Percentiles rank a stretch among this genome's conserved stretches.
phyloP scores from a whole-genome alignment of 1,140 invertebrate species.

The Danaus melanippus region DNA sequence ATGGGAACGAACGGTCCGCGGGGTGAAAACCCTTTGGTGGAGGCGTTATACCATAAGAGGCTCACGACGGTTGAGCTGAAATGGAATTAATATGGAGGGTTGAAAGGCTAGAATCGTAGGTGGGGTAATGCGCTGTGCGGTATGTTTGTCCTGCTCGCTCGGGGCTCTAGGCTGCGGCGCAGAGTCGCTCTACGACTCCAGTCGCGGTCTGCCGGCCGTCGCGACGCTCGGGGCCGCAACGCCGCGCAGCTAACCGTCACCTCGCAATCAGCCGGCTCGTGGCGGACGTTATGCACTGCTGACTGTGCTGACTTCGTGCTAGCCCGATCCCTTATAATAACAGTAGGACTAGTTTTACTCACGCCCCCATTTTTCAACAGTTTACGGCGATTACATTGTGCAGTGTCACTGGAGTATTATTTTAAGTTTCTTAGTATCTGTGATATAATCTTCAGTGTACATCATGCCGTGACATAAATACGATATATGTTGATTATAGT shows the following conservation, averaged over 20 bases:
- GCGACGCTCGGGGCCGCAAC: slow-evolving; percentile 61
- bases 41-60: slow-evolving; percentile 47
- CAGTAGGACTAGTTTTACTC: slow-evolving; percentile 24
- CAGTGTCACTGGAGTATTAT: slow-evolving; percentile 52
- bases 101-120: slow-evolving; percentile 63
- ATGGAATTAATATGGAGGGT: slow-evolving; percentile 51
- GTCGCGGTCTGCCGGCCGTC: slow-evolving; percentile 68
- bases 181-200: slow-evolving; percentile 46
- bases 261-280: slow-evolving; percentile 29
- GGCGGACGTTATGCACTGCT: slow-evolving; percentile 55
- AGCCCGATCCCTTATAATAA: slow-evolving; percentile 16
- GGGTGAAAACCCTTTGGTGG: slow-evolving; percentile 61
- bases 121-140: slow-evolving; percentile 28
- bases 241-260: slow-evolving; percentile 31
- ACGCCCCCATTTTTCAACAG: slow-evolving; percentile 20
- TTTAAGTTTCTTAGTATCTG: slow-evolving; percentile 37
- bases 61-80: slow-evolving; percentile 45
- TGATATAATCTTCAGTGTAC: slow-evolving; percentile 27
- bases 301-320: slow-evolving; percentile 31
- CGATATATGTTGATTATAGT: slow-evolving; percentile 11
- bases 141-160: slow-evolving; percentile 64
- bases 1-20: slow-evolving; percentile 46
- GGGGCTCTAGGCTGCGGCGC: slow-evolving; percentile 57
- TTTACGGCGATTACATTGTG: slow-evolving; percentile 26
- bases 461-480: slow-evolving; percentile 8